Conservation (phyloP, 2,888 invertebrate species). For the Hirtodrosophila duncani region DNA sequence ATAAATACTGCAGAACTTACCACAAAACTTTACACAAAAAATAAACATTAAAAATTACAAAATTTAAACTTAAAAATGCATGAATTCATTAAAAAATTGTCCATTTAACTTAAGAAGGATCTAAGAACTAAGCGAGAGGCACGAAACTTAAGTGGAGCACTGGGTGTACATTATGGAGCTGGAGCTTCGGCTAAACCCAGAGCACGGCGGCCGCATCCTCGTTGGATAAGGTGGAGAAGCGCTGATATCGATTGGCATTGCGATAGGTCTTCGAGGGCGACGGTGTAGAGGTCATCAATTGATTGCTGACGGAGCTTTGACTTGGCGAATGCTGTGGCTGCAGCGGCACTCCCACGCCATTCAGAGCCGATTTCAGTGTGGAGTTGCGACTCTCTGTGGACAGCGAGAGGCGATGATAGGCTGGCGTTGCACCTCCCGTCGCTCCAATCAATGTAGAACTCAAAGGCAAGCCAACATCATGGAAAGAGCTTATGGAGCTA, state of each 20-base stretch:
- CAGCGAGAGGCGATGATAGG: constrained; percentile 43
- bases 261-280: constrained; percentile 73
- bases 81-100: constrained; percentile 17
- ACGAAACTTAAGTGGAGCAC: constrained; percentile 9
- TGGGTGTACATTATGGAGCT: not conserved
- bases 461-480: constrained; percentile 86
- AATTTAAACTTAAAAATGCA: constrained; percentile 54
- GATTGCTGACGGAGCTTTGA: constrained; percentile 7
- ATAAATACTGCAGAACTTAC: constrained; percentile 57
- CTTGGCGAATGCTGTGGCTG: constrained; percentile 30
- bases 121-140: constrained; percentile 40
- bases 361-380: constrained; percentile 72
- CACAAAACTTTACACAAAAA: constrained; percentile 33
- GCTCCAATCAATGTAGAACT: constrained; percentile 64
- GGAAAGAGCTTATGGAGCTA: constrained; percentile 90
- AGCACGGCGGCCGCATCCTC: constrained; percentile 76
- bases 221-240: constrained; percentile 75
- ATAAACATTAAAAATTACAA: constrained; percentile 25
- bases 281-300: constrained; percentile 18
- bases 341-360: constrained; percentile 71
- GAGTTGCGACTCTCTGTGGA: constrained; percentile 74
- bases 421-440: not conserved
- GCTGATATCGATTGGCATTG: constrained; percentile 71
- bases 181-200: constrained; percentile 64
- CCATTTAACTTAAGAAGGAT: constrained; percentile 21